Conservation (phyloP, 1,140 invertebrate species). For the Hydropsyche tenuis region DNA sequence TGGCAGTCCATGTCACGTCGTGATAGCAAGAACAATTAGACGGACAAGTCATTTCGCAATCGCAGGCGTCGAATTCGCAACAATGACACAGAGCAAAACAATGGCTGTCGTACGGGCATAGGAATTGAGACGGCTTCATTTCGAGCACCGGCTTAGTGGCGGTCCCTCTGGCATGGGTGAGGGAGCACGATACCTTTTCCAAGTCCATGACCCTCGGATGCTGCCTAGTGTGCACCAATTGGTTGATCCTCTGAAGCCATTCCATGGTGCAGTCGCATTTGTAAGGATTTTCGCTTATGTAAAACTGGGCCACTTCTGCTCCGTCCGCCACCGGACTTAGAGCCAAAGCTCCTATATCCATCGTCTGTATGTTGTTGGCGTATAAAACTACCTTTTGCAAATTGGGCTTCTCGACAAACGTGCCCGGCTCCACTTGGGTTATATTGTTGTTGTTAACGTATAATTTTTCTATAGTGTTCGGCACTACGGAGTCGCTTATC, state of each 20-base stretch:
- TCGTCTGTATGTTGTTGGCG: slow-evolving; percentile 74
- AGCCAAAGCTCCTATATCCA: slow-evolving; percentile 75
- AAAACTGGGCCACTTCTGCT: slow-evolving; percentile 75
- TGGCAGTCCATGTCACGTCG: slow-evolving; percentile 88
- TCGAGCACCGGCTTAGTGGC: slow-evolving; percentile 76
- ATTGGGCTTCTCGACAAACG: slow-evolving; percentile 73
- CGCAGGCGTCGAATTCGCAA: slow-evolving; percentile 89
- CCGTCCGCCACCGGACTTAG: slow-evolving; percentile 70
- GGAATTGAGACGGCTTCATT: slow-evolving; percentile 80
- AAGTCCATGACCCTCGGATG: slow-evolving; percentile 86
- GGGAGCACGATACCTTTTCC: slow-evolving; percentile 79
- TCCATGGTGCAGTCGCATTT: slow-evolving; percentile 86
- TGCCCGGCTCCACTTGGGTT: slow-evolving; percentile 70
- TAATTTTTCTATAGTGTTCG: slow-evolving; percentile 75
- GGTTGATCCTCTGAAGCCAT: slow-evolving; percentile 81
- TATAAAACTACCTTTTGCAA: slow-evolving; percentile 77
- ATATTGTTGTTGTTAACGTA: slow-evolving; percentile 81
- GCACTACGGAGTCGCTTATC: slow-evolving; percentile 72
- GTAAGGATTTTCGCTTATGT: slow-evolving; percentile 82
- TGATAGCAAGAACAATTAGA: slow-evolving; percentile 87
- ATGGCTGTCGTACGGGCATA: slow-evolving; percentile 87
- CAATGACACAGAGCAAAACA: slow-evolving; percentile 89
- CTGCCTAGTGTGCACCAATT: slow-evolving; percentile 71
- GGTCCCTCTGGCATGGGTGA: slow-evolving; percentile 77
- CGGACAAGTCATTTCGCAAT: slow-evolving; percentile 91